These are phyloP conservation scores for Lasiommata megera DNA, from an alignment of 2,888 invertebrate species.

Conservation along the genomic window DNA sequence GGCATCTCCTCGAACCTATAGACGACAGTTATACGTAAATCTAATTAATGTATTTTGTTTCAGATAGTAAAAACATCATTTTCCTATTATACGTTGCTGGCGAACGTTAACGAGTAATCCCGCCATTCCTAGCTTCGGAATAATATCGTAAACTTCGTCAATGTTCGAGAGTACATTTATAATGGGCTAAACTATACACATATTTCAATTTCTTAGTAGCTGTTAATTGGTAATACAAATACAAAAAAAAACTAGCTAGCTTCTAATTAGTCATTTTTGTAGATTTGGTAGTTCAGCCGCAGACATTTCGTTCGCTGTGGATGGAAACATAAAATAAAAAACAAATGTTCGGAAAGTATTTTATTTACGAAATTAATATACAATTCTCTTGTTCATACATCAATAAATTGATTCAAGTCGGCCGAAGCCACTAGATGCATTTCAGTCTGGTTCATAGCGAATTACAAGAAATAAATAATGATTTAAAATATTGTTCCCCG, in stretches of 20 bases:
- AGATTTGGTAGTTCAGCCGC: too few relatives aligned
- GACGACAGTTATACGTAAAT: too few relatives aligned
- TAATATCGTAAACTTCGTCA: too few relatives aligned
- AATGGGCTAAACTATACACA: too few relatives aligned
- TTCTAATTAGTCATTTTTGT: too few relatives aligned
- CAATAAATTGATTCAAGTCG: slow-evolving; percentile 60
- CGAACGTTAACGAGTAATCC: slow-evolving; percentile 62
- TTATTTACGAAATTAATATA: slow-evolving; percentile 81
- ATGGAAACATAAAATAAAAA: neutral
- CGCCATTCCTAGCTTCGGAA: too few relatives aligned
- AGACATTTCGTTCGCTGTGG: too few relatives aligned
- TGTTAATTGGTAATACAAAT: too few relatives aligned
- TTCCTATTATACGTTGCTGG: slow-evolving; percentile 69
- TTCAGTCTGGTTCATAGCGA: slow-evolving; percentile 51
- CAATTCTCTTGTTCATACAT: slow-evolving; percentile 75
- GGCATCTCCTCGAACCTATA: too few relatives aligned
- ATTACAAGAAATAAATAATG: slow-evolving; percentile 29
- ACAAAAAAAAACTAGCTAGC: too few relatives aligned
- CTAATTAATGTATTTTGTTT: slow-evolving; percentile 34
- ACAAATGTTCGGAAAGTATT: slow-evolving; percentile 64
- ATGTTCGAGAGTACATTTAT: too few relatives aligned
- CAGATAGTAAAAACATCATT: slow-evolving; percentile 76
- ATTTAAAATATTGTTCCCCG: slow-evolving; percentile 21
- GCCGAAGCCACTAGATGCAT: slow-evolving; percentile 45
- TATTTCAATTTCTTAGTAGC: too few relatives aligned